These are phyloP conservation scores for Villa cingulata DNA, from an alignment of 2,888 invertebrate species.

Conservation along the genomic window DNA sequence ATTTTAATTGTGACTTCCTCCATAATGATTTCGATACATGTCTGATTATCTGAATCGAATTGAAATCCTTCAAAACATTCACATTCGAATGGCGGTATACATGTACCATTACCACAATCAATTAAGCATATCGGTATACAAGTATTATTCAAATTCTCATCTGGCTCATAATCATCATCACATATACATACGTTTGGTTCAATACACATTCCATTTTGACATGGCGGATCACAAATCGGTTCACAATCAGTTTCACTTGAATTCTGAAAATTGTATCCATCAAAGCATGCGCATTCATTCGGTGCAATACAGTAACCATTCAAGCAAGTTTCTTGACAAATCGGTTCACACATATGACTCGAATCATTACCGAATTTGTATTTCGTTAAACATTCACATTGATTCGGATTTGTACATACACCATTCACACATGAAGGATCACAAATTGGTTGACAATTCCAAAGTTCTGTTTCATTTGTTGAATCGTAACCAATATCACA, in stretches of 20 bases:
- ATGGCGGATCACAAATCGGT: constrained; percentile 15
- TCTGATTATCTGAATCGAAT: constrained; percentile 23
- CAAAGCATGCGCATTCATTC: constrained; percentile 17
- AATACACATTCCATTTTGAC: constrained; percentile 16
- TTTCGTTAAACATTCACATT: constrained; percentile 5
- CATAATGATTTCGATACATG: background rate
- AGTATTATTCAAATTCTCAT: background rate
- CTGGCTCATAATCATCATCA: constrained; percentile 27
- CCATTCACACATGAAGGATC: constrained; percentile 5
- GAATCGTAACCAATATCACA: constrained; percentile 21
- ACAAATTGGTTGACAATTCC: constrained; percentile 5
- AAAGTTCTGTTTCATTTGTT: background rate
- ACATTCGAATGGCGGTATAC: constrained; percentile 22
- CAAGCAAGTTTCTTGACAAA: constrained; percentile 10
- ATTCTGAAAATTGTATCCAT: constrained; percentile 8
- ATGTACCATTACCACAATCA: constrained; percentile 29
- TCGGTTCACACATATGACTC: background rate
- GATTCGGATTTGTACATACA: constrained; percentile 2
- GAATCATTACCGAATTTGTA: background rate
- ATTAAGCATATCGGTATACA: constrained; percentile 19
- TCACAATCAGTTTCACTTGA: constrained; percentile 4
- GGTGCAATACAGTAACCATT: constrained; percentile 19
- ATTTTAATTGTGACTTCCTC: no score
- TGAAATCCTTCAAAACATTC: constrained; percentile 27
- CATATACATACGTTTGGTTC: constrained; percentile 27